phyloP scores from a whole-genome alignment of 2,888 invertebrate genomes.

The Microctonus aethiopoides region DNA sequence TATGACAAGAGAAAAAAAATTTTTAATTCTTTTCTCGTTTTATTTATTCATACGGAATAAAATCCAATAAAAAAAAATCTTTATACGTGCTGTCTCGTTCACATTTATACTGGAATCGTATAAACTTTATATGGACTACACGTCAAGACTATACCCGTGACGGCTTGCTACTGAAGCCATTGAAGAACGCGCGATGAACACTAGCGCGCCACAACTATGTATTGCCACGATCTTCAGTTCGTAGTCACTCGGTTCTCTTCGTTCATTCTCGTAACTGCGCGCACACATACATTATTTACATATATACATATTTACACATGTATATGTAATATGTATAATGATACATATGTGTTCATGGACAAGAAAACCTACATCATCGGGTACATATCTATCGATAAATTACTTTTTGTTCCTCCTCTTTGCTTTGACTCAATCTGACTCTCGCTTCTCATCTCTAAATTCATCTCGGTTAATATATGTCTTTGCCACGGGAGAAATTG shows the following conservation, averaged over 20 bases:
- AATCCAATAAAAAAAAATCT: neutral
- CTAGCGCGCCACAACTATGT: slow-evolving; percentile 51
- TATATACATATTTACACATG: neutral
- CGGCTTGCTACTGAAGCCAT: slow-evolving; percentile 65
- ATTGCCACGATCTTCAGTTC: slow-evolving; percentile 35
- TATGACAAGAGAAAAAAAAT: too few species aligned
- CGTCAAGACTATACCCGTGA: slow-evolving; percentile 62
- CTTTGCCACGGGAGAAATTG: too few species aligned
- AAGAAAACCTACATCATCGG: too few species aligned
- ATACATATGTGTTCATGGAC: too few species aligned
- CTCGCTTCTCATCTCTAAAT: too few species aligned
- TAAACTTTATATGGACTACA: slow-evolving; percentile 37
- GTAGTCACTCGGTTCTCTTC: slow-evolving; percentile 44
- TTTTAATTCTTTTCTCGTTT: too few species aligned
- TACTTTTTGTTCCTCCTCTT: too few species aligned
- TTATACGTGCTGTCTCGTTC: neutral
- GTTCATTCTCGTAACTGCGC: slow-evolving; percentile 46
- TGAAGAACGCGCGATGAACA: slow-evolving; percentile 52
- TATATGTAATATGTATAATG: too few species aligned
- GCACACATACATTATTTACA: slow-evolving; percentile 11
- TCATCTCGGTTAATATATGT: too few species aligned
- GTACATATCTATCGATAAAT: too few species aligned
- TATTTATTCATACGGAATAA: too few species aligned
- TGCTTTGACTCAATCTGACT: too few species aligned
- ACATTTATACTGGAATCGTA: neutral